Evolutionary conservation across 1,140 invertebrate species (phyloP), one percentile per base, ranked within the genome.

Genomic region (Drosophila nasuta): DNA sequence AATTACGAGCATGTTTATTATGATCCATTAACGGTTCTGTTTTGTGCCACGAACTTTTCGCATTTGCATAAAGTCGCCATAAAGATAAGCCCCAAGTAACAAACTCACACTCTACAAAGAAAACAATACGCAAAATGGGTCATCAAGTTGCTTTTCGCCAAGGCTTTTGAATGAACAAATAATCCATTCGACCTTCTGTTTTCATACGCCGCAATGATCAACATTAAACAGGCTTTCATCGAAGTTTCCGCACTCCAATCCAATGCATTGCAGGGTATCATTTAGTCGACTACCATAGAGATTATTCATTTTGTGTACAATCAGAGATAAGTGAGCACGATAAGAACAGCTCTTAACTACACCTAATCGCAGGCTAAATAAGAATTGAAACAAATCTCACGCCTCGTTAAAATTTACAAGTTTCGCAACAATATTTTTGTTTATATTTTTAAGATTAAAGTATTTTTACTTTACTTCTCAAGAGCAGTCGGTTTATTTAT

Each of bases 351-450:
- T 48, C 30, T 28, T 10, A 30, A 41, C 13, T 57, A 33, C 51
- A n/a, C 46, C 48, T 60, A 48, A 65, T 56, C 60, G 35, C 28
- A 64, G 46, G 57, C 69, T 58, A 25, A 65, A 56, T 43, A 43
- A 43, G 5, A 43, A 43, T 38, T 38, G 7, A 38, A 38, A 8
- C 38, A 11, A n/a, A 51, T 58, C 38, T 28, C 5, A 25, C 0
- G 20, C 5, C 48, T 51, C 1, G 48, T 8, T 8, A 38, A 38
- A 38, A 2, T 38, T 8, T 20, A 20, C 20, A 20, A 38, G 35
- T 33, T 6, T 33, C 30, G 30, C 30, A 33, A 33, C 30, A 33
- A 33, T 6, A 33, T 33, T 33, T 5, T 33, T 33, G 30, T 33
- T 33, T 33, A 33, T 33, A 33, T 33, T 33, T 33, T 33, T 7